Evolutionary conservation across 2,888 invertebrate genomes (phyloP).

Genomic region (Leucoptera coffeella): DNA sequence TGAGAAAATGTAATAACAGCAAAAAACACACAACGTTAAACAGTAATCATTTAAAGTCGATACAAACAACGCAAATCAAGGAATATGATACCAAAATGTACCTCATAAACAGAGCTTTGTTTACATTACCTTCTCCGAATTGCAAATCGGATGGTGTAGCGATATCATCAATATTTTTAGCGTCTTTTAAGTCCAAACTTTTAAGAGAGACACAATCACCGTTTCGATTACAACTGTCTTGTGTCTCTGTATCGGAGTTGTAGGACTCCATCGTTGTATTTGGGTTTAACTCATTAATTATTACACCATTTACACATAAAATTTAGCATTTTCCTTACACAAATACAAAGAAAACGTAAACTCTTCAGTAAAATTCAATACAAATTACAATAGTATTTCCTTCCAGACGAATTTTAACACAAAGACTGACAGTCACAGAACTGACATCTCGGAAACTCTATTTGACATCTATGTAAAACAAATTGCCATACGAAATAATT

Average conservation of each 20-base stretch:
- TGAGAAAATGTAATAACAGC: no score
- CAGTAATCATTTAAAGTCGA: no score
- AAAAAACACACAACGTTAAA: no score
- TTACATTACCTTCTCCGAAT: constrained; percentile 63
- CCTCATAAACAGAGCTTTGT: constrained; percentile 11
- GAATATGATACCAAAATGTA: not conserved
- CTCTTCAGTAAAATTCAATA: no score
- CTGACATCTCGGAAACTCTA: no score
- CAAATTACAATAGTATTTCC: no score
- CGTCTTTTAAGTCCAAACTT: constrained; percentile 29
- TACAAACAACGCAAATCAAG: not conserved
- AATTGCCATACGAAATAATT: no score
- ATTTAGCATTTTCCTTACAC: not conserved
- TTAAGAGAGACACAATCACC: constrained; percentile 33
- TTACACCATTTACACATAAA: constrained; percentile 26
- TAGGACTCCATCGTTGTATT: constrained; percentile 36
- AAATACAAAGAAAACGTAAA: not conserved
- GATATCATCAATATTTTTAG: constrained; percentile 49
- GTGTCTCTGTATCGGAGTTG: constrained; percentile 19
- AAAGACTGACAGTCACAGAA: no score
- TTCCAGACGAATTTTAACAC: no score
- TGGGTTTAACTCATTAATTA: no score
- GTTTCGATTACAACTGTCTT: constrained; percentile 24
- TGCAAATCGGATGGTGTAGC: constrained; percentile 58
- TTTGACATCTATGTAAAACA: no score